Evolutionary conservation across 1,140 invertebrate species (phyloP), one percentile per base, ranked within the genome.

Genomic region (Drosophila burlai): DNA sequence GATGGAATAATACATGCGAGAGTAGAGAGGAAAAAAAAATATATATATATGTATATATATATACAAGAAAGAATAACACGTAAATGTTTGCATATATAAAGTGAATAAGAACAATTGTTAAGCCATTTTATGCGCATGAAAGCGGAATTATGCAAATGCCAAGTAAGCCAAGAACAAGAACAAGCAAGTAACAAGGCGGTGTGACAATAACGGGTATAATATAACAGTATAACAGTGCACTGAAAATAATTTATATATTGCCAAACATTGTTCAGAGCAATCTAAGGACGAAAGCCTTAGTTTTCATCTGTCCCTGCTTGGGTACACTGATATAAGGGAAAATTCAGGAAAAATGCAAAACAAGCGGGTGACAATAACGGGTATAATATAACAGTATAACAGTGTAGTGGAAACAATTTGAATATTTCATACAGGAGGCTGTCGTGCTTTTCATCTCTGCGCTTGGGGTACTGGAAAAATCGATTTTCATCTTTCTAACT

Each of bases 61-160:
- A 55, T 40, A 52, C n/a, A 42, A 24, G 31, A 24, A 61, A 57
- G 61, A 77, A 72, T 65, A 65, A 67, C 58, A 50, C 54, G 46
- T 72, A 62, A 66, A 77, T 68, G 71, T 21, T 78, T 63, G 81
- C 45, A 63, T 64, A 79, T 60, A 81, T 54, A 81, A 49, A 54
- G 54, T 63, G 40, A 49, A 62, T 38, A 76, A 62, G 59, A 71
- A 82, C 57, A 78, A 83, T 74, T 83, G 81, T 79, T 75, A 83
- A 83, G 61, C 63, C 72, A 83, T 83, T 83, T 81, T 81, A 34
- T 75, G 65, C 68, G 71, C 64, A 78, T 84, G 59, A 72, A 83
- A 80, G 81, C 60, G 43, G 65, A 76, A 83, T 83, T 83, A 83
- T 83, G 81, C 65, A 83, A 83, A 83, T 83, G 60, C 15, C 60